Base-by-base conservation (phyloP, 2,888 invertebrate genomes). In the Acleris emargana region DNA sequence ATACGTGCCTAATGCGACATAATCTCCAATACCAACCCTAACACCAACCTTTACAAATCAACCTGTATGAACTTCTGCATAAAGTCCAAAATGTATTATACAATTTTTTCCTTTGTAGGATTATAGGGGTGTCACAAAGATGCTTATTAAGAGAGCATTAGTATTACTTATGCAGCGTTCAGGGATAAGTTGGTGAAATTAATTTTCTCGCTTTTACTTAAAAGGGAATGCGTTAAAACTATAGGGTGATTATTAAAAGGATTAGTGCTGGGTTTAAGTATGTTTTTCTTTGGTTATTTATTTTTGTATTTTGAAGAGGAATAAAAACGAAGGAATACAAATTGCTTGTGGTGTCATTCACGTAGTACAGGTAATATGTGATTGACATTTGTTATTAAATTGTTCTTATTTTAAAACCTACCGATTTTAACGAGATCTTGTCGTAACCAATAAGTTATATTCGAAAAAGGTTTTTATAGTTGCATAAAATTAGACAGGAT, bases 181-280 rank as follows among this genome's bases (percentile, higher is more conserved):
- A 16, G 25, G 42, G 47, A 22, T 62, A 57, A 54, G 54, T 64
- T 58, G 64, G 54, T 64, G 58, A 59, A 59, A 59, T 64, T 49
- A 64, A 64, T 64, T 64, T 59, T 49, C 42, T 42, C 58, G 45
- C 64, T 49, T 55, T 7, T 43, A 47, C 58, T 64, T 64, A 38
- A 54, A 59, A 59, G 47, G 47, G 52, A 49, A 55, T 49, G 38
- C 50, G 43, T 43, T 68, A 67, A 64, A 64, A 67, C 63, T 69
- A 59, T 59, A 50, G 58, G 54, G 62, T 58, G 47, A 32, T 63
- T 59, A 68, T 68, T 62, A 69, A 69, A 63, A 38, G 54, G 6
- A 16, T 5, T 16, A 54, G 42, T 4, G 2, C 9, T 7, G 16
- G 9, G 32, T 9, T 32, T 32, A 32, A 32, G 32, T 0, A 32